Conservation (phyloP, 1,140 invertebrate species). For the Galleria mellonella region DNA sequence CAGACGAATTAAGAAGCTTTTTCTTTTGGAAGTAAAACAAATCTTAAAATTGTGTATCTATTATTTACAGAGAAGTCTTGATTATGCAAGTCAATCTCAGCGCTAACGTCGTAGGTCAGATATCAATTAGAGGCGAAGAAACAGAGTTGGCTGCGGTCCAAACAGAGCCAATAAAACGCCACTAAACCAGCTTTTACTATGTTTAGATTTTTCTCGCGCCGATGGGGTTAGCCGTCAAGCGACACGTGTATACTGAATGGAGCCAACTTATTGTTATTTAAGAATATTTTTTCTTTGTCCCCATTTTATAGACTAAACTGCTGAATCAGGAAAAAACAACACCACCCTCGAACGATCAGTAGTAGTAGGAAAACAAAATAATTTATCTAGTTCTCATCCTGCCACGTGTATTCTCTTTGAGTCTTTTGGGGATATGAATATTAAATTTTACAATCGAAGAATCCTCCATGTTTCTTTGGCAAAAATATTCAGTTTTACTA, state of each 20-base stretch:
- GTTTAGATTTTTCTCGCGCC: constrained; percentile 53
- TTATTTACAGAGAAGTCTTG: constrained; percentile 7
- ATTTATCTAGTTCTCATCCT: no score
- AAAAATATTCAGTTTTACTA: no score
- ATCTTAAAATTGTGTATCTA: not conserved
- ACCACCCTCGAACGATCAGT: no score
- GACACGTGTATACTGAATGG: constrained; percentile 31
- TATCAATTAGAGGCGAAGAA: constrained; percentile 56
- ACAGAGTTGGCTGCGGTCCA: constrained; percentile 45
- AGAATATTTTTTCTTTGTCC: not conserved
- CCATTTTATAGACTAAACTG: no score
- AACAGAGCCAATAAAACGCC: constrained; percentile 54
- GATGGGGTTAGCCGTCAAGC: not conserved
- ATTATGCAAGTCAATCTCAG: constrained; percentile 14
- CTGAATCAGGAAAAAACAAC: no score
- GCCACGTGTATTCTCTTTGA: no score
- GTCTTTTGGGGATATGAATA: no score
- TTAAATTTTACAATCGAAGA: no score
- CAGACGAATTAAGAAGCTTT: no score
- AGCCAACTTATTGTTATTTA: constrained; percentile 9
- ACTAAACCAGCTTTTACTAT: constrained; percentile 54
- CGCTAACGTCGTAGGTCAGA: constrained; percentile 43
- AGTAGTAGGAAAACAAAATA: no score
- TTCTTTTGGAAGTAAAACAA: no score
- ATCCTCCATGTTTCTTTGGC: no score